A percentile compares a stretch with the other conserved stretches of the same genome.
Conservation (phyloP, 1,140 invertebrate species). For the Drosophila seguyi region DNA sequence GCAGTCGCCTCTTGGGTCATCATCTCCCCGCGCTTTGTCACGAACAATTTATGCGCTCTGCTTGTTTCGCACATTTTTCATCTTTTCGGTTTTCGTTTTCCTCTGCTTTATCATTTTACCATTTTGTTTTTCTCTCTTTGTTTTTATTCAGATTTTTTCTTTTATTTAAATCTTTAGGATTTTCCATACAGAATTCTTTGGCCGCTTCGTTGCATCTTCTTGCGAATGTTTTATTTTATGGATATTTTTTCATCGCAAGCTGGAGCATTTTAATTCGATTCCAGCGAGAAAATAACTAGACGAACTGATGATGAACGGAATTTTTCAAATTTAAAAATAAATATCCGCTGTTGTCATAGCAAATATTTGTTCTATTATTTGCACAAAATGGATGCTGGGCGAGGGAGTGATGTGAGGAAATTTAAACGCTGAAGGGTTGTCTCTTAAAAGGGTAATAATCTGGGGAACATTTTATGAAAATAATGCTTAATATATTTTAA, state of each 20-base stretch:
- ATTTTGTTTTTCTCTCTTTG: slow-evolving; percentile 8
- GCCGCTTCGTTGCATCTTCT: background rate
- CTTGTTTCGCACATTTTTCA: slow-evolving; percentile 72
- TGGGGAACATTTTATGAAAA: background rate
- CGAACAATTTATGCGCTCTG: slow-evolving; percentile 65
- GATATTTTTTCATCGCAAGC: slow-evolving; percentile 8
- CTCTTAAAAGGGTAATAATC: background rate
- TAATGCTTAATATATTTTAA: too few species aligned
- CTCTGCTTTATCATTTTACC: slow-evolving; percentile 9
- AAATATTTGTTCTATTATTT: slow-evolving; percentile 8
- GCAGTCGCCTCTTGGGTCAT: slow-evolving; percentile 29
- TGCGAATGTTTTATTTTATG: background rate
- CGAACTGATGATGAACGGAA: slow-evolving; percentile 16
- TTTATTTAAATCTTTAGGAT: background rate
- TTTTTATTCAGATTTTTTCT: background rate
- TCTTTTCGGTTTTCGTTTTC: slow-evolving; percentile 48
- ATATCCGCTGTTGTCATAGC: slow-evolving; percentile 25
- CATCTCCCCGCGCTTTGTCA: slow-evolving; percentile 46
- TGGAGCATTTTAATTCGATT: slow-evolving; percentile 16
- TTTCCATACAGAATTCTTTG: slow-evolving; percentile 6
- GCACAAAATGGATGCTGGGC: slow-evolving; percentile 29
- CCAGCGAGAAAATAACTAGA: slow-evolving; percentile 16
- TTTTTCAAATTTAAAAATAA: slow-evolving; percentile 32
- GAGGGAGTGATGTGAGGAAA: background rate
- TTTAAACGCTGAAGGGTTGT: background rate